phyloP scores from a whole-genome alignment of 92 coral and sea anemone genomes.

The Porites lobata region DNA sequence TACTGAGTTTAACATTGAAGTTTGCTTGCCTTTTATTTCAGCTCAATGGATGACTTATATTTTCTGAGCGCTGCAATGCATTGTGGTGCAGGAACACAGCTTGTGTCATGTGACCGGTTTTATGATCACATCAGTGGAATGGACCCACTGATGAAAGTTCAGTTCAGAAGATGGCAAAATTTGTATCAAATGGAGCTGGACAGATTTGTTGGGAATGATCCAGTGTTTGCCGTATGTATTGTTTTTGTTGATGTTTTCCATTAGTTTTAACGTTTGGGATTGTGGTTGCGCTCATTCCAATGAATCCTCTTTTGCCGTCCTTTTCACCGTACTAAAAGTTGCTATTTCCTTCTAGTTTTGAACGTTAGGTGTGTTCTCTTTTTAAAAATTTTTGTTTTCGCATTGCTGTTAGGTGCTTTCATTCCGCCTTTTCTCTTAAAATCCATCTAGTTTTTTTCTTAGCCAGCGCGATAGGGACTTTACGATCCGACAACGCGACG shows the following conservation, averaged over 20 bases:
- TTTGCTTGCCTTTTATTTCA: conserved; percentile 5
- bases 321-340: no score
- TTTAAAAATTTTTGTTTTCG: no score
- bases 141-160: conserved; percentile 51
- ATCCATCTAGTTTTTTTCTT: no score
- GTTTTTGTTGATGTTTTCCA: not conserved
- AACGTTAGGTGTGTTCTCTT: no score
- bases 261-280: no score
- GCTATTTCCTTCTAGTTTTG: no score
- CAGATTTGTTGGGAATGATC: conserved; percentile 37
- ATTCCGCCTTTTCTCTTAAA: no score
- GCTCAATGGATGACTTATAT: conserved; percentile 86
- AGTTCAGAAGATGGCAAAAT: conserved; percentile 77
- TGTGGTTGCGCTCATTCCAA: no score
- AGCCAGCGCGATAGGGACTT: no score
- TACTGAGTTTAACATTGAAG: not conserved
- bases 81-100: conserved; percentile 81
- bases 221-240: conserved; percentile 47
- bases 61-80: conserved; percentile 90
- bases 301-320: no score
- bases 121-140: conserved; percentile 70
- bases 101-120: conserved; percentile 88
- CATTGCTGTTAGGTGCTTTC: no score
- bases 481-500: no score
- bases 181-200: conserved; percentile 64